A percentile compares a stretch with the other conserved stretches of the same genome.
Conservation (phyloP, 2,888 invertebrate genomes). For the Ischnus inquisitorius region DNA sequence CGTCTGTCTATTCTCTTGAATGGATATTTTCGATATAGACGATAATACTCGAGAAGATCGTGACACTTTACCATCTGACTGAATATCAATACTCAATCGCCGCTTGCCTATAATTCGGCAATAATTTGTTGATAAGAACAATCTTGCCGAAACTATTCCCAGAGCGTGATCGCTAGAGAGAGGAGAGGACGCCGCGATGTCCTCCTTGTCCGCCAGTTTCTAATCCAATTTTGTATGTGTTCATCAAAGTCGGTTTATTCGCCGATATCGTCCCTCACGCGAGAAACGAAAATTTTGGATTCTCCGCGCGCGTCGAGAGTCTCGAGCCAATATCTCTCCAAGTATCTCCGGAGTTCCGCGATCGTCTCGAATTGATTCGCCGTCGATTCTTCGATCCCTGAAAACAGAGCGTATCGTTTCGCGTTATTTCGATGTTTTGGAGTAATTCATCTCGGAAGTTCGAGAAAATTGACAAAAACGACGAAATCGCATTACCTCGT, state of each 20-base stretch:
- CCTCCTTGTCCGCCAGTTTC: conserved; percentile 92
- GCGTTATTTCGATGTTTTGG: background rate
- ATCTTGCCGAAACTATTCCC: conserved; percentile 98
- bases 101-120: conserved; percentile 97
- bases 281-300: conserved; percentile 89
- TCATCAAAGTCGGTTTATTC: conserved; percentile 99
- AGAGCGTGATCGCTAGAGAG: conserved; percentile 96
- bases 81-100: conserved; percentile 98
- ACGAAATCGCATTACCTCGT: conserved; percentile 72
- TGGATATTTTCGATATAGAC: conserved; percentile 96
- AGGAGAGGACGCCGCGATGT: conserved; percentile 95
- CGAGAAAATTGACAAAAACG: too few relatives aligned
- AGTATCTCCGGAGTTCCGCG: conserved; percentile 74
- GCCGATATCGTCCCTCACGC: conserved; percentile 97
- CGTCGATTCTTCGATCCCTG: conserved; percentile 21
- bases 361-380: conserved; percentile 64
- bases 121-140: conserved; percentile 98
- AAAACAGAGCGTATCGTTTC: background rate
- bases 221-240: conserved; percentile 98
- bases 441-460: background rate
- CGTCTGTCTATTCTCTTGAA: conserved; percentile 99
- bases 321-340: conserved; percentile 78
- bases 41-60: conserved; percentile 99
- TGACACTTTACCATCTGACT: conserved; percentile 99
- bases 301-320: conserved; percentile 69